These are phyloP conservation scores for Cataglyphis livida DNA, from an alignment of 2,888 invertebrate genomes.

Conservation along the genomic window DNA sequence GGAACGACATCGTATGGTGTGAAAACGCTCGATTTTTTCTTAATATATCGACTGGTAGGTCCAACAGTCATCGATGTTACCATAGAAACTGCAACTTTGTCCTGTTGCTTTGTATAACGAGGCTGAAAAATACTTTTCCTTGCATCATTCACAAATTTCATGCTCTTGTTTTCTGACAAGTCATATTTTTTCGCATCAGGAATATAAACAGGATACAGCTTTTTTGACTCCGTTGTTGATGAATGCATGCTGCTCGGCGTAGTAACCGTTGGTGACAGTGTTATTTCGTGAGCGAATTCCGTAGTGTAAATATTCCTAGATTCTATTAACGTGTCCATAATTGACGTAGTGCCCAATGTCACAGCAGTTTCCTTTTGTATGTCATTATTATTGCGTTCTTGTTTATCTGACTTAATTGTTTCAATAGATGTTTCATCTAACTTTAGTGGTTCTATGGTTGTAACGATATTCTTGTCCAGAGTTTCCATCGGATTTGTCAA, in stretches of 20 bases:
- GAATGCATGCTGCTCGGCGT: neutral
- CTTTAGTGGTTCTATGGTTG: constrained; percentile 59
- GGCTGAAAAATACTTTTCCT: constrained; percentile 55
- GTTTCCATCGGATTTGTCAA: neutral
- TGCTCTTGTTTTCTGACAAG: constrained; percentile 18
- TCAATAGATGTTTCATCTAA: constrained; percentile 40
- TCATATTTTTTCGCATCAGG: constrained; percentile 4
- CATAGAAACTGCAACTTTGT: constrained; percentile 56
- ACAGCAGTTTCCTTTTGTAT: constrained; percentile 7
- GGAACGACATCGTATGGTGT: constrained; percentile 55
- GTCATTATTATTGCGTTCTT: constrained; percentile 12
- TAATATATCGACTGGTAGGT: constrained; percentile 69
- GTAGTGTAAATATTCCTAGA: neutral
- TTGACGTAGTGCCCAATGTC: neutral
- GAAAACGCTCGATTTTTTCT: constrained; percentile 69
- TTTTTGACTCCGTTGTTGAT: constrained; percentile 24
- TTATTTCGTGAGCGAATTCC: constrained; percentile 30
- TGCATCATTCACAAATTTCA: constrained; percentile 7
- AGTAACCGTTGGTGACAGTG: constrained; percentile 10
- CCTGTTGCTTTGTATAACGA: constrained; percentile 62
- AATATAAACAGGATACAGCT: constrained; percentile 35
- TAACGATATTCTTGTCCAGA: constrained; percentile 12
- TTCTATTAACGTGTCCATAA: neutral
- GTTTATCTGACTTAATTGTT: neutral
- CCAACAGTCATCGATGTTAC: constrained; percentile 42